These are phyloP conservation scores for Trididemnum miniatum DNA, from an alignment of 23 tunicate species.

Conservation along the genomic window DNA sequence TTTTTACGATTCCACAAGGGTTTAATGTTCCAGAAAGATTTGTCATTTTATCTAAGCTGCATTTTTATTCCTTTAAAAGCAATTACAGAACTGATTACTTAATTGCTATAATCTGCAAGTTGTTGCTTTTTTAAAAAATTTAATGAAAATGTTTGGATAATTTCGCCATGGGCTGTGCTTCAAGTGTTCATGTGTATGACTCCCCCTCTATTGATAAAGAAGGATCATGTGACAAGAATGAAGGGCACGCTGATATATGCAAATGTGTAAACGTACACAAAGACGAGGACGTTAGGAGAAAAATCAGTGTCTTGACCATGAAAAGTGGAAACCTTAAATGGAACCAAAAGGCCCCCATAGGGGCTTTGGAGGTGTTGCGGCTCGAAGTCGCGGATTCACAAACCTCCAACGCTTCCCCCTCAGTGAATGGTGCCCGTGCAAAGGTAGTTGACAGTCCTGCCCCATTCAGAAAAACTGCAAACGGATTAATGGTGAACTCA, in stretches of 20 bases:
- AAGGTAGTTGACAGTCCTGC: slow-evolving; percentile 2
- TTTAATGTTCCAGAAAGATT: no score
- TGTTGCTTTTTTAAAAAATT: no score
- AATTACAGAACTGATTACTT: no score
- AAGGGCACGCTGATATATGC: background rate
- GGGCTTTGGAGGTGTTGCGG: background rate
- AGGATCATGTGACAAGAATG: background rate
- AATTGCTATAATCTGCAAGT: no score
- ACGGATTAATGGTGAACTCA: background rate
- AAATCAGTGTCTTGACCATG: slow-evolving; percentile 26
- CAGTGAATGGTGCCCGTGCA: background rate
- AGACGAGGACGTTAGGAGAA: background rate
- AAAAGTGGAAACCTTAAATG: slow-evolving; percentile 15
- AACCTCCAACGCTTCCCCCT: background rate
- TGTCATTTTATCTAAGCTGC: no score
- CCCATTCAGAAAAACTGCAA: background rate
- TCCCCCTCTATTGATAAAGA: background rate
- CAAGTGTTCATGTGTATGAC: background rate
- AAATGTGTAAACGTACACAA: background rate
- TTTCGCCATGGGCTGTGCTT: background rate
- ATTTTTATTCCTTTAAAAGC: no score
- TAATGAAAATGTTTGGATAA: no score
- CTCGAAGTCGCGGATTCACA: background rate
- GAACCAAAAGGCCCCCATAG: background rate
- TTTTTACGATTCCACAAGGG: no score